A percentile compares a stretch with the other conserved stretches of the same genome.
Evolutionary conservation across 1,140 invertebrate species (phyloP).

Genomic region (Lysiphlebus fabarum): DNA sequence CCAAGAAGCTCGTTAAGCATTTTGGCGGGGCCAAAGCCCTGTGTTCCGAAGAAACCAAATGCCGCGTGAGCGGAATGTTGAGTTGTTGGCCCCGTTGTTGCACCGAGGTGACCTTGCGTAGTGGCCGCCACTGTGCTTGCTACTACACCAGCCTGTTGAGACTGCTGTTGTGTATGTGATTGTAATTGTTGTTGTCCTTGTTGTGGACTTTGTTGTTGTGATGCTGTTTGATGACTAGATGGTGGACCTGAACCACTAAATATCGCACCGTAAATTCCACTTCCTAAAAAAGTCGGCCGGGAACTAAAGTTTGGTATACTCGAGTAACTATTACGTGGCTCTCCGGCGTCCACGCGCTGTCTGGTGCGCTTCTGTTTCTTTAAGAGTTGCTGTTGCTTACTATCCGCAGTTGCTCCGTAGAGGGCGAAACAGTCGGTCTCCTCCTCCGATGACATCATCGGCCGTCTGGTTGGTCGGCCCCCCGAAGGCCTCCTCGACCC

Average conservation of each 20-base stretch:
- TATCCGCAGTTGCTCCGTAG: conserved; percentile 69
- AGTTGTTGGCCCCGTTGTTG: conserved; percentile 49
- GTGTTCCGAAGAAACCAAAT: conserved; percentile 69
- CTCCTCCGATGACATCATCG: conserved; percentile 95
- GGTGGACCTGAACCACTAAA: conserved; percentile 57
- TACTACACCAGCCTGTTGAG: conserved; percentile 44
- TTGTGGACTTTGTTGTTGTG: conserved; percentile 30
- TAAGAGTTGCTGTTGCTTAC: conserved; percentile 68
- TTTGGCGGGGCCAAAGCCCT: conserved; percentile 74
- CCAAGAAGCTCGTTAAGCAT: conserved; percentile 81
- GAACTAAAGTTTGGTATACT: conserved; percentile 83
- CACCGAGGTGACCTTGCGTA: conserved; percentile 41
- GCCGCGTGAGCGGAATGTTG: conserved; percentile 54
- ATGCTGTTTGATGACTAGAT: conserved; percentile 30
- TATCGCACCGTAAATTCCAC: conserved; percentile 78
- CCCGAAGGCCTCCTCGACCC: conserved; percentile 55
- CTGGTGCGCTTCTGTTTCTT: conserved; percentile 87
- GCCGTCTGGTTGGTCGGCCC: conserved; percentile 59
- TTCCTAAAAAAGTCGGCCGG: conserved; percentile 77
- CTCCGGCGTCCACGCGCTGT: conserved; percentile 91
- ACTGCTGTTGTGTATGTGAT: conserved; percentile 62
- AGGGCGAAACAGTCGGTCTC: conserved; percentile 84
- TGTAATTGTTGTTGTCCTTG: conserved; percentile 31
- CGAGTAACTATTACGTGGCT: conserved; percentile 88
- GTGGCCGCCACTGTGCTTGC: no score